These are phyloP conservation scores for Therioaphis trifolii DNA, from an alignment of 2,888 invertebrate species.

Conservation along the genomic window DNA sequence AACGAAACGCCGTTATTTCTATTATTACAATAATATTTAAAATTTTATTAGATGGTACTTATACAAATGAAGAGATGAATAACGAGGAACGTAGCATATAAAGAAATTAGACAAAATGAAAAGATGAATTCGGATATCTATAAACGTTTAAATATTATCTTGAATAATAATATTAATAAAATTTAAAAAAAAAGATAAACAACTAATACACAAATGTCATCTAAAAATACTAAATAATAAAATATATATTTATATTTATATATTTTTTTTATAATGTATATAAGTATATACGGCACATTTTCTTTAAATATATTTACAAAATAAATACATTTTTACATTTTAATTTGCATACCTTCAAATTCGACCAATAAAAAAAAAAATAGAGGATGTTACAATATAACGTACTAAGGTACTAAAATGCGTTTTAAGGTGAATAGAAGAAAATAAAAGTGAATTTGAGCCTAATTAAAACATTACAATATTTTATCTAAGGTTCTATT, in stretches of 20 bases:
- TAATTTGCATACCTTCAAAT: slow-evolving; percentile 1
- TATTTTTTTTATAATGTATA: slow-evolving; percentile 5
- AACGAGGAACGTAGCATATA: slow-evolving; percentile 21
- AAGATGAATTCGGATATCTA: neutral
- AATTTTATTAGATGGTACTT: slow-evolving; percentile 2
- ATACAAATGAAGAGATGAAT: neutral
- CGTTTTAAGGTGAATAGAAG: slow-evolving; percentile 39
- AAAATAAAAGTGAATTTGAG: slow-evolving; percentile 40
- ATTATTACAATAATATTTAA: neutral
- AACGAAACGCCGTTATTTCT: neutral
- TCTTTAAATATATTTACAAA: no score
- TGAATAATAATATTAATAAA: slow-evolving; percentile 42
- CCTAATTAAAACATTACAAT: neutral
- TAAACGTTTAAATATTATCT: slow-evolving; percentile 23
- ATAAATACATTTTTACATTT: slow-evolving; percentile 61
- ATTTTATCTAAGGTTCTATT: neutral
- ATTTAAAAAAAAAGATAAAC: slow-evolving; percentile 34
- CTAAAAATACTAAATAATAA: slow-evolving; percentile 49
- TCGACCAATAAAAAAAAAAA: slow-evolving; percentile 4
- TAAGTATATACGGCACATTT: slow-evolving; percentile 54
- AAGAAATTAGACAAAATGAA: neutral
- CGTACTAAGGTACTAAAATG: neutral
- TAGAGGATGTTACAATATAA: neutral
- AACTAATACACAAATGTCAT: slow-evolving; percentile 26
- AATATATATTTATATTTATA: neutral